A percentile compares a stretch with the other conserved stretches of the same genome.
These are phyloP conservation scores for Vollenhovia emeryi DNA, from an alignment of 1,140 invertebrate species.

Conservation along the genomic window DNA sequence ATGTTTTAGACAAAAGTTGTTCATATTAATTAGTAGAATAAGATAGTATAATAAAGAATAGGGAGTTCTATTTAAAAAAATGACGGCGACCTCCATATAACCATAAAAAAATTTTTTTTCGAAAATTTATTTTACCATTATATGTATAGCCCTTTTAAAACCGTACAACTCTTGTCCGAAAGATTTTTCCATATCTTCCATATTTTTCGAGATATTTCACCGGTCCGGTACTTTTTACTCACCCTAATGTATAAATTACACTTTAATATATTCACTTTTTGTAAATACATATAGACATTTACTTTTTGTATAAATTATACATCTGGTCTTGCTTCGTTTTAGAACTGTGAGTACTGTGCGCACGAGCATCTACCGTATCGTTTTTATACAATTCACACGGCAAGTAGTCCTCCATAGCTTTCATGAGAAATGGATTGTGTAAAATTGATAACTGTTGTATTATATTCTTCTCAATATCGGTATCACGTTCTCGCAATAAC, in stretches of 20 bases:
- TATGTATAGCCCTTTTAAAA: too few relatives aligned
- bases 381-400: conserved; percentile 54
- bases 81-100: too few relatives aligned
- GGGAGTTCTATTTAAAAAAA: too few relatives aligned
- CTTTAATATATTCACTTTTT: background rate
- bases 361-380: conserved; percentile 71
- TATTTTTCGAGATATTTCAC: too few relatives aligned
- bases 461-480: conserved; percentile 75
- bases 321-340: background rate
- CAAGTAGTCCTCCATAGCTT: conserved; percentile 81
- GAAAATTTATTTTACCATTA: too few relatives aligned
- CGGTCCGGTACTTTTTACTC: too few relatives aligned
- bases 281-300: conserved; percentile 5
- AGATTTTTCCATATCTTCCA: too few relatives aligned
- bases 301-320: conserved; percentile 61
- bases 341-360: background rate
- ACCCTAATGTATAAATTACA: conserved; percentile 11
- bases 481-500: conserved; percentile 43
- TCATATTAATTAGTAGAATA: too few relatives aligned
- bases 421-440: conserved; percentile 82
- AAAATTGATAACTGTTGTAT: conserved; percentile 77
- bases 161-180: too few relatives aligned
- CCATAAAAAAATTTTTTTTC: too few relatives aligned
- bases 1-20: too few relatives aligned
- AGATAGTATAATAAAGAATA: too few relatives aligned